phyloP scores from a whole-genome alignment of 2,797 vertebrate species.

The Emydoidea blandingii region DNA sequence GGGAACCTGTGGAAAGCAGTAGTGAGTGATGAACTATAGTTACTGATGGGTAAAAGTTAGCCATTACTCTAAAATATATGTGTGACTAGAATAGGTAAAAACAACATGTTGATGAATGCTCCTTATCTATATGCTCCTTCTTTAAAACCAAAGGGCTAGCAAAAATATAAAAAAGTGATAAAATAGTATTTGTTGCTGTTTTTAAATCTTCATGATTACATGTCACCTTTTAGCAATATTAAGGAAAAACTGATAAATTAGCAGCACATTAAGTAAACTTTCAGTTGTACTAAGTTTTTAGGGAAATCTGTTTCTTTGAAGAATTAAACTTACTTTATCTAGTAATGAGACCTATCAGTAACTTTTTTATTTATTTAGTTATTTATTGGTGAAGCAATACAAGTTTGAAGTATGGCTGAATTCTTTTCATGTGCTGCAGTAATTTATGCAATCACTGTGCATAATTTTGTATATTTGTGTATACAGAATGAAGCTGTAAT shows the following conservation, averaged over 20 bases:
- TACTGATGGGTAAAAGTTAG: not conserved
- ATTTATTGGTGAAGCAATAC: not conserved
- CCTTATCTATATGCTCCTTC: not conserved
- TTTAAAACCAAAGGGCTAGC: not conserved
- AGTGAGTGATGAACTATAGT: not conserved
- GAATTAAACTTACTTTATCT: not conserved
- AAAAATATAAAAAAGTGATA: not conserved
- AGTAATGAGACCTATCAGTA: not conserved
- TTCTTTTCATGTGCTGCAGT: slow-evolving; percentile 1
- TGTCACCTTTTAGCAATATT: not conserved
- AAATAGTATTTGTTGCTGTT: not conserved
- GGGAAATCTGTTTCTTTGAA: not conserved
- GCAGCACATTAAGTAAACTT: not conserved
- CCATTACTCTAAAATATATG: not conserved
- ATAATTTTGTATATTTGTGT: slow-evolving; percentile 36
- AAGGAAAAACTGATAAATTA: not conserved
- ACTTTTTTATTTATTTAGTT: not conserved
- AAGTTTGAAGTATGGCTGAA: not conserved
- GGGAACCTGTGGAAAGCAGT: not conserved
- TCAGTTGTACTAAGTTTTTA: not conserved
- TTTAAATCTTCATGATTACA: not conserved
- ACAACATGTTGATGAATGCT: not conserved
- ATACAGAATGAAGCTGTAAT: slow-evolving; percentile 32
- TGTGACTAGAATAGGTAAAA: not conserved
- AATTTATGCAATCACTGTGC: slow-evolving; percentile 25